A percentile compares a stretch with the other conserved stretches of the same genome.
Evolutionary conservation across 2,797 vertebrate genomes (phyloP).

Genomic region (Decapterus maruadsi): DNA sequence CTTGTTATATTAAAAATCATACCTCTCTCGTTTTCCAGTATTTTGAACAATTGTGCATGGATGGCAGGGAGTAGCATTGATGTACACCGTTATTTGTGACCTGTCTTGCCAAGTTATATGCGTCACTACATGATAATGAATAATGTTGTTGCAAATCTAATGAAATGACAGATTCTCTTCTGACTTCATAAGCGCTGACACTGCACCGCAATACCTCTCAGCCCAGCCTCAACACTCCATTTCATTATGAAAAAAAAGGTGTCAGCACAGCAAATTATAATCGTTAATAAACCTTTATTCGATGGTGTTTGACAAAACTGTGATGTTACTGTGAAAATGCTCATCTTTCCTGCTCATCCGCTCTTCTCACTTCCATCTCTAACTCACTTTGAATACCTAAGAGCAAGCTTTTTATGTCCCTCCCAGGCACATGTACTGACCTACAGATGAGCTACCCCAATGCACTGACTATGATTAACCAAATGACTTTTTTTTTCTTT

Average conservation of each 20-base stretch:
- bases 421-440: constrained; percentile 23
- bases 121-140: constrained; percentile 75
- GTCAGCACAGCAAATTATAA: constrained; percentile 76
- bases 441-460: not conserved
- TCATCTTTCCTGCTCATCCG: constrained; percentile 46
- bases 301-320: constrained; percentile 68
- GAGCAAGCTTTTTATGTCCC: constrained; percentile 20
- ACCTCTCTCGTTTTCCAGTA: constrained; percentile 42
- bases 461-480: not conserved
- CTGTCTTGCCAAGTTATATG: constrained; percentile 56
- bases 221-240: constrained; percentile 63
- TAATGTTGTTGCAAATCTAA: constrained; percentile 74
- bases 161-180: constrained; percentile 76
- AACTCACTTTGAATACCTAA: constrained; percentile 46
- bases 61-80: constrained; percentile 44
- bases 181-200: constrained; percentile 73
- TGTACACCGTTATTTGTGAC: constrained; percentile 65
- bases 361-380: constrained; percentile 43
- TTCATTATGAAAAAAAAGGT: constrained; percentile 73
- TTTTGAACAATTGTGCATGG: constrained; percentile 50
- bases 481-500: constrained; percentile 2
- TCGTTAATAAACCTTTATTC: constrained; percentile 77
- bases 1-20: constrained; percentile 50
- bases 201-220: constrained; percentile 61
- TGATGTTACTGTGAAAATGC: constrained; percentile 62